Conservation (phyloP, 2,113 vertebrate genomes). For the Brachirus orientalis region DNA sequence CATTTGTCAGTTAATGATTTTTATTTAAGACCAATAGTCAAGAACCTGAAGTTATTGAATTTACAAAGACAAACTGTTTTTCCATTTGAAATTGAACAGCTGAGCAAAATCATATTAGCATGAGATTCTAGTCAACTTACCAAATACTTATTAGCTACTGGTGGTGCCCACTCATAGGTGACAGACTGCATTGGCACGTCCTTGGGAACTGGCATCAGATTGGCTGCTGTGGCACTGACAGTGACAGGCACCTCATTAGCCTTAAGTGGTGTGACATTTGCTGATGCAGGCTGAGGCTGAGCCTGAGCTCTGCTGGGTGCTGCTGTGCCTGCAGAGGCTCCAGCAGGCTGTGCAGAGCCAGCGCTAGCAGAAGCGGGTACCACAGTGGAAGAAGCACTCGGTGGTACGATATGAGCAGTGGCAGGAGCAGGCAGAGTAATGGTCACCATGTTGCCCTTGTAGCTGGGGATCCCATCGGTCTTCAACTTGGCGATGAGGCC, state of each 20-base stretch:
- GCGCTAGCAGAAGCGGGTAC: constrained; percentile 15
- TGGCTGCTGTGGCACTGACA: constrained; percentile 40
- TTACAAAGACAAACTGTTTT: too few relatives aligned
- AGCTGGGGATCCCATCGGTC: constrained; percentile 88
- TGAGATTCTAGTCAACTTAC: constrained; percentile 74
- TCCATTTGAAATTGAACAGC: too few relatives aligned
- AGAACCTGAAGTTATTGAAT: too few relatives aligned
- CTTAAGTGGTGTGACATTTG: constrained; percentile 14
- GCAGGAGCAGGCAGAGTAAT: constrained; percentile 83
- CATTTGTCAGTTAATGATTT: too few relatives aligned
- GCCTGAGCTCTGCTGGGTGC: neutral
- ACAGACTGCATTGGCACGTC: constrained; percentile 87
- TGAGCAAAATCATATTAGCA: too few relatives aligned
- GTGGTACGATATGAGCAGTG: constrained; percentile 42
- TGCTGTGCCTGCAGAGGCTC: neutral
- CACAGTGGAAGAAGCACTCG: constrained; percentile 10
- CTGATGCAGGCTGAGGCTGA: neutral
- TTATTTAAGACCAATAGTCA: too few relatives aligned
- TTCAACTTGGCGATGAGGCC: constrained; percentile 95
- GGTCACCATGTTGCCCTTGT: constrained; percentile 89
- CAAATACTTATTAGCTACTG: constrained; percentile 91
- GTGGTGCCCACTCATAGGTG: constrained; percentile 97
- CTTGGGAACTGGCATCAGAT: constrained; percentile 82
- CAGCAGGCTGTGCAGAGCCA: neutral
- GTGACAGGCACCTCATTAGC: constrained; percentile 40